Evolutionary conservation across 2,113 vertebrate species (phyloP).

Genomic region (Pseudorectes ferrugineus): DNA sequence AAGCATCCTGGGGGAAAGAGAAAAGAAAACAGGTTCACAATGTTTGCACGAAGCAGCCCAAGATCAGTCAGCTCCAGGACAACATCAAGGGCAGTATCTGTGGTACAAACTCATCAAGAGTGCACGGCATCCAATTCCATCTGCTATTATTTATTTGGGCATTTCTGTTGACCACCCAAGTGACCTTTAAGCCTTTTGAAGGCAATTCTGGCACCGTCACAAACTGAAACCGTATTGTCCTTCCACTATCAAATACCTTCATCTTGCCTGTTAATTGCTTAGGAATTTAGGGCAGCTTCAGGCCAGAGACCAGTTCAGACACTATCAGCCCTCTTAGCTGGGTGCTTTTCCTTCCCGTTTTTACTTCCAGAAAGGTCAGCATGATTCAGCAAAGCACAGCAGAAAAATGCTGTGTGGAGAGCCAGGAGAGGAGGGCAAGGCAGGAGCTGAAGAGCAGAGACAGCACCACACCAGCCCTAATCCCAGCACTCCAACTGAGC

Average conservation of each 20-base stretch:
- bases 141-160: not conserved
- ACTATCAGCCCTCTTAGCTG: not conserved
- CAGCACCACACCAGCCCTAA: not conserved
- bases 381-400: not conserved
- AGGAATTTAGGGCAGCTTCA: not conserved
- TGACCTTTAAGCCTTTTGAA: not conserved
- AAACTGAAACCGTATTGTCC: not conserved
- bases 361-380: not conserved
- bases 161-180: not conserved
- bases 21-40: not conserved
- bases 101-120: not conserved
- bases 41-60: not conserved
- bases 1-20: slow-evolving; percentile 80
- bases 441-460: not conserved
- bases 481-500: not conserved
- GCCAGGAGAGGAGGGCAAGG: not conserved
- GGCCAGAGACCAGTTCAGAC: not conserved
- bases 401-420: not conserved
- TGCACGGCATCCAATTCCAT: not conserved
- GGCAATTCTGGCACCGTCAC: not conserved
- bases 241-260: not conserved
- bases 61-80: not conserved
- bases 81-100: not conserved
- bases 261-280: not conserved
- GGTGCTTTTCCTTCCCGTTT: not conserved